Evolutionary conservation across 2,888 invertebrate species (phyloP), one percentile per base, ranked within the genome.

Genomic region (Protophormia terraenovae): DNA sequence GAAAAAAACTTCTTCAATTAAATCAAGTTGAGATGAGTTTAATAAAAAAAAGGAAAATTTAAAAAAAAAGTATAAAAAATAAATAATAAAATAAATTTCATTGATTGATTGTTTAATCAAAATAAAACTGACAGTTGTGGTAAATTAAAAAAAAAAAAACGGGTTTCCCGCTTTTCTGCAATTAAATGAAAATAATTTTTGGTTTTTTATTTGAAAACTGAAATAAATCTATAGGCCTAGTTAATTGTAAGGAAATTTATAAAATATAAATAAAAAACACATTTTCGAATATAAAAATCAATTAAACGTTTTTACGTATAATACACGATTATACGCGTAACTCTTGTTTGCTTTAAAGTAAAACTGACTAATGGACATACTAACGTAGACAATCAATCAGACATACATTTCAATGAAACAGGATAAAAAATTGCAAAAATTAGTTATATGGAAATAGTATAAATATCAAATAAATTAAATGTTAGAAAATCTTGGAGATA

Each of bases 91-190:
- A 77, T 77, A 77, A 71, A 77, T 77, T 83, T 83, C 69, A 64
- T 76, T 83, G 82, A 83, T 83, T 83, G 82, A 83, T 83, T 77
- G 75, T 58, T 66, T 8, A 83, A 66, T 64, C 55, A 71, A 76
- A 64, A 62, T 64, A 76, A 47, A 77, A 77, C 71, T 47, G 71
- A 71, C 76, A 71, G 19, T 71, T 55, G 71, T 50, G 24, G 19
- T 22, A 83, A 83, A 77, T 64, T n/a, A 66, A 71, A 71, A 71
- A 64, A 47, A 3, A 62, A 24, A 77, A 77, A 71, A 4, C 55
- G 1, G 27, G 32, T 77, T 82, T 55, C 1, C 22, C 5, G 38
- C 41, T 16, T 47, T 41, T 50, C 10, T 50, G 8, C 1, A 60
- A 24, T 24, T 12, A 3, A 22, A 32, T 16, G 7, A 80, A 55